Evolutionary conservation across 30 jellyfish, hydroid and myxozoan species (phyloP), one percentile per base, ranked within the genome.

Genomic region (Chrysaora quinquecirrha): DNA sequence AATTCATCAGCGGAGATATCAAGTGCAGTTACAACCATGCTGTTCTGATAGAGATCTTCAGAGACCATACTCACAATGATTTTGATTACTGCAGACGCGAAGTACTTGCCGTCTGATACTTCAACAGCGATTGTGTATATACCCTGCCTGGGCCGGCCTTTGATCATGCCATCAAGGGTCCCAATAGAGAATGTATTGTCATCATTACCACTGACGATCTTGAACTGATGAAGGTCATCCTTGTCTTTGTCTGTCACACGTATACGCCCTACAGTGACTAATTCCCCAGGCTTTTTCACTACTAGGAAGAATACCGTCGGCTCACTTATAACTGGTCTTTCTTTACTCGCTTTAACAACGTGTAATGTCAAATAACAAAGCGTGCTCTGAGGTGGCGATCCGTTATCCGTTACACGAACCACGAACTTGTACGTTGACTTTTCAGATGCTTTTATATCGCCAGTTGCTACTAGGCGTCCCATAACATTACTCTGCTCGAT

Each of bases 331-430:
- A 64, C 95, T 1, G 99, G 99, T 19, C 88, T 54, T 33, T 52
- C 66, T 14, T 30, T 38, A 38, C 97, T 83, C 34, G 69, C 88
- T 73, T 75, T 69, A 23, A 95, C 97, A 31, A 88, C 93, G 16
- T 54, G 52, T 32, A 95, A 76, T 2, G 96, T 85, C 22, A 95
- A 79, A 34, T 80, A 70, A 47, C 94, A 78, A 9, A 89, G 64
- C 19, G 96, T 46, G 76, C 82, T 89, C 62, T 87, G 99, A 0
- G 96, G 96, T 10, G 99, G 99, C 28, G 96, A 88, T 19, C 96
- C 96, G 48, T 73, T 88, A 73, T 93, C 98, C 58, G 95, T 68
- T 1, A 93, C 98, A 30, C 98, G 93, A 6, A 93, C 73, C 19
- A 76, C 82, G 21, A 87, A 43, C 3, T 93, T 75, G 54, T 81